Percentiles rank a stretch among this genome's conserved stretches.
These are phyloP conservation scores for Selene dorsalis DNA, from an alignment of 2,797 vertebrate genomes.

Conservation along the genomic window DNA sequence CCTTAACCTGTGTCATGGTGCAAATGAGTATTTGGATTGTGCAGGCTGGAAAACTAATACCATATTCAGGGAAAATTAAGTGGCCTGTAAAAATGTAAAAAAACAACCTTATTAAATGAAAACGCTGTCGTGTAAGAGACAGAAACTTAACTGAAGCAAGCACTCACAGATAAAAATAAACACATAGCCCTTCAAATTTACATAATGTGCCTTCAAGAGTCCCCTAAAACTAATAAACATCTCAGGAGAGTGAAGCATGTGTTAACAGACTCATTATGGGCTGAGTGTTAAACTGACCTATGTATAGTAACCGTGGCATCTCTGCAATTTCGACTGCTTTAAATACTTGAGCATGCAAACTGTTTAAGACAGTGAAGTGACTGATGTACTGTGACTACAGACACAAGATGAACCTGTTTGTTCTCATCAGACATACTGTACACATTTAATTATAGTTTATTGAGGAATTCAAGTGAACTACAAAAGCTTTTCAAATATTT, in stretches of 20 bases:
- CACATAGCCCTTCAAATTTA: conserved; percentile 11
- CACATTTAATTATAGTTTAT: neutral
- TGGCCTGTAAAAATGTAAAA: neutral
- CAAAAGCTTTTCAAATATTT: neutral
- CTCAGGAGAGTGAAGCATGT: conserved; percentile 38
- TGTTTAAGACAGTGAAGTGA: conserved; percentile 9
- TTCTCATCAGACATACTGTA: neutral
- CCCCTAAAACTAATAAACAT: conserved; percentile 51
- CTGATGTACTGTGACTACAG: conserved; percentile 2
- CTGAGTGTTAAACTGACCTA: conserved; percentile 48
- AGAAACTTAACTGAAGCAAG: neutral
- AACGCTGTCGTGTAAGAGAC: neutral
- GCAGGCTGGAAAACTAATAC: neutral
- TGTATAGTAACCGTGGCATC: conserved; percentile 52
- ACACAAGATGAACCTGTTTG: neutral
- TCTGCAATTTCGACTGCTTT: conserved; percentile 41
- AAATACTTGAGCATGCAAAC: conserved; percentile 33
- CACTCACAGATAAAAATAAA: neutral
- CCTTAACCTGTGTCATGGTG: neutral
- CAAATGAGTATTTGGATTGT: neutral
- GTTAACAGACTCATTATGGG: conserved; percentile 66
- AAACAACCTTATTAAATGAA: neutral
- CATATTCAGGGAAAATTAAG: neutral
- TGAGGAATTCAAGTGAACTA: neutral
- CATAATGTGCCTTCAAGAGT: conserved; percentile 3